Evolutionary conservation across 1,140 invertebrate genomes (phyloP), one percentile per base, ranked within the genome.

Genomic region (Drosophila ambigua): DNA sequence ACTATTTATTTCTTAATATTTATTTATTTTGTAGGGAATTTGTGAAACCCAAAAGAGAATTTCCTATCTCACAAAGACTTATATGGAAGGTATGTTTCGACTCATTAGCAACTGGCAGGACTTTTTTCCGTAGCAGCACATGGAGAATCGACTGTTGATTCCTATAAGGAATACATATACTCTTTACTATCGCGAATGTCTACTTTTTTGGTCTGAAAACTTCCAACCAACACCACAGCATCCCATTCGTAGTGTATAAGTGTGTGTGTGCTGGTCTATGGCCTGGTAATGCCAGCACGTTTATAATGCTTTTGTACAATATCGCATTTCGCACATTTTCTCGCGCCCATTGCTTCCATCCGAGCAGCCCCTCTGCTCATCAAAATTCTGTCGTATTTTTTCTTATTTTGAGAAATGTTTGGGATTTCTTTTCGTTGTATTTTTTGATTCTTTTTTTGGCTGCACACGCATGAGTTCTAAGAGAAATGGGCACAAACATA

Each of bases 321-420:
- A 87, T 85, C 83, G 71, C 75, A 87, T 88, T 85, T 78, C 83
- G 59, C 45, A 65, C 80, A 83, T 76, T 84, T 83, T 79, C 77
- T 75, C 71, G 72, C 72, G 72, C 72, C 69, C 65, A 39, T 58
- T 66, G 61, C 54, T 39, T 39, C 35, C 3, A 39, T 4, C 4
- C 35, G 65, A 72, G 64, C 61, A 11, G 54, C 58, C 72, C 24
- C 74, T 58, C 65, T 64, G 66, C 81, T 83, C 69, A 74, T 83
- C 80, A 74, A 59, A 64, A 73, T 79, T 68, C 60, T 54, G 43
- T 20, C 54, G 63, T 45, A 45, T 60, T 59, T 26, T 45, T 44
- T 35, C 4, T 15, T 49, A 43, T 66, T 75, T 75, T 75, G 67
- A 79, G 67, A 79, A 84, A 84, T 84, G 80, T 43, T 53, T 76